Percentiles rank a stretch among this genome's conserved stretches.
Evolutionary conservation across 2,113 vertebrate species (phyloP).

Genomic region (Prietella phreatophila): DNA sequence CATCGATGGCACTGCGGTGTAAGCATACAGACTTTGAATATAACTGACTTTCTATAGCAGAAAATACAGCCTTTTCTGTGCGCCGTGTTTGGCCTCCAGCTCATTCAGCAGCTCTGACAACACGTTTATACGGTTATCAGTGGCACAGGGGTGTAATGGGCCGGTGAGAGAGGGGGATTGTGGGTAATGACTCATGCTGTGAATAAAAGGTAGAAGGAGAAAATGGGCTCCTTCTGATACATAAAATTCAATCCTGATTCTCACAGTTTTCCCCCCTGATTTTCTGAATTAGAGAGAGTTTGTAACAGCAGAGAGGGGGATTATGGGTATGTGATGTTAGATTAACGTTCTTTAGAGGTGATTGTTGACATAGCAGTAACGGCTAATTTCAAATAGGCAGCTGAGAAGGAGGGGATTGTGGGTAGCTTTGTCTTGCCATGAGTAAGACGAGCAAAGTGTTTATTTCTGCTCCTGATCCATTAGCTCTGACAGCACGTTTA

Average conservation of each 20-base stretch:
- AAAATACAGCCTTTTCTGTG: no score
- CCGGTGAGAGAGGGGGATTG: constrained; percentile 48
- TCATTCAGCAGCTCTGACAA: not conserved
- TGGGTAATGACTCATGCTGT: constrained; percentile 57
- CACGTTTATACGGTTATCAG: not conserved
- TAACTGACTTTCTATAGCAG: not conserved
- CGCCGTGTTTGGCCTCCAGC: not conserved
- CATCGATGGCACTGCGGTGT: not conserved
- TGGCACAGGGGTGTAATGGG: not conserved
- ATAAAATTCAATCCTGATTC: constrained; percentile 19
- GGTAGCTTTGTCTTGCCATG: not conserved
- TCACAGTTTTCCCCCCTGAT: not conserved
- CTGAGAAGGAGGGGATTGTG: not conserved
- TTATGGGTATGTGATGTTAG: not conserved
- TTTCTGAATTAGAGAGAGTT: not conserved
- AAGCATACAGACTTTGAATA: not conserved
- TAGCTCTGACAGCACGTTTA: constrained; percentile 66
- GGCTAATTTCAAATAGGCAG: not conserved
- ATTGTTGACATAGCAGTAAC: not conserved
- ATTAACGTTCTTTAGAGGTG: not conserved
- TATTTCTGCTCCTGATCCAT: constrained; percentile 64
- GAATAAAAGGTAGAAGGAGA: constrained; percentile 62
- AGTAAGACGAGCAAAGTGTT: not conserved
- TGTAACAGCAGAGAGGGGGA: not conserved
- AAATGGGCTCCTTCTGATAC: constrained; percentile 57